A percentile compares a stretch with the other conserved stretches of the same genome.
Evolutionary conservation across 2,113 vertebrate genomes (phyloP).

Genomic region (Herpailurus yagouaroundi): DNA sequence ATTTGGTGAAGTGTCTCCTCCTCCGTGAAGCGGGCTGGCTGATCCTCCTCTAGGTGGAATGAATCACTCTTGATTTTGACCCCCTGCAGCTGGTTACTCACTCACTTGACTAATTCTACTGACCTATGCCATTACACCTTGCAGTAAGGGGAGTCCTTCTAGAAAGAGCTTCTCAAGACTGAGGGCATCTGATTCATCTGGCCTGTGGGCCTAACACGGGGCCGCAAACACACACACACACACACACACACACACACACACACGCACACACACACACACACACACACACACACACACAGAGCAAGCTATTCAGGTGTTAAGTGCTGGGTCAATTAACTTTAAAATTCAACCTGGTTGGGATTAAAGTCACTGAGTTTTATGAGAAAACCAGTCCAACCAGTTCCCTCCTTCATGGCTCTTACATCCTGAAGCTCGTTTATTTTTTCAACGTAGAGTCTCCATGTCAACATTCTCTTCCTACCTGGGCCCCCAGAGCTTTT

Average conservation of each 20-base stretch:
- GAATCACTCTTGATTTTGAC: slow-evolving; percentile 22
- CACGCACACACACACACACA: not conserved
- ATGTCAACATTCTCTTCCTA: not conserved
- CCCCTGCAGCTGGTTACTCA: slow-evolving; percentile 21
- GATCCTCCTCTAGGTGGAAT: not conserved
- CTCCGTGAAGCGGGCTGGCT: not conserved
- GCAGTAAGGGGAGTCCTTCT: not conserved
- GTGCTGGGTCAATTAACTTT: not conserved
- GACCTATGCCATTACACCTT: not conserved
- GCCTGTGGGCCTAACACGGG: not conserved
- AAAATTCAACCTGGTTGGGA: not conserved
- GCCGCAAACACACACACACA: not conserved
- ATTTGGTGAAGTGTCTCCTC: not conserved
- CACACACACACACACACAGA: no score
- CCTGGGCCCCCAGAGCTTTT: not conserved
- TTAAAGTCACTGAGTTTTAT: not conserved
- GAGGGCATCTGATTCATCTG: not conserved
- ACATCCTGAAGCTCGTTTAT: not conserved
- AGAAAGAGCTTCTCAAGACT: not conserved
- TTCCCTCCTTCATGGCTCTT: not conserved
- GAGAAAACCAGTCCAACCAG: slow-evolving; percentile 65
- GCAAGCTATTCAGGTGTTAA: not conserved
- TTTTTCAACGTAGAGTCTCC: not conserved
- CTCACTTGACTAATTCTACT: not conserved
- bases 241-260: not conserved